Evolutionary conservation across 2,113 vertebrate species (phyloP).

Genomic region (Oriolus oriolus): DNA sequence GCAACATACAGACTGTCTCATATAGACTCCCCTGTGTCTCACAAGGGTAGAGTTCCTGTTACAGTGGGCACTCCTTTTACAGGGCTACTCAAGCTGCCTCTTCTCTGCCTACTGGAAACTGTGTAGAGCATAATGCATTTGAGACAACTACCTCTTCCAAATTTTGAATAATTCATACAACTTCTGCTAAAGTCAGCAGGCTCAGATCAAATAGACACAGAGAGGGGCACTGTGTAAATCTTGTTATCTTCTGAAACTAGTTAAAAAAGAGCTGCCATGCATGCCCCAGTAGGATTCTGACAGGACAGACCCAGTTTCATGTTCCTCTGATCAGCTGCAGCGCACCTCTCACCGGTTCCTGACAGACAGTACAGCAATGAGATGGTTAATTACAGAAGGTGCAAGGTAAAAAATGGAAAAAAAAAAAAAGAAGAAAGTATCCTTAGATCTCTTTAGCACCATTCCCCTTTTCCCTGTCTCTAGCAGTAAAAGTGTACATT

Average conservation of each 20-base stretch:
- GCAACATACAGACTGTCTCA: not conserved
- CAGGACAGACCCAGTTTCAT: not conserved
- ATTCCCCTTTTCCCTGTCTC: not conserved
- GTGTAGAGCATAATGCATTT: not conserved
- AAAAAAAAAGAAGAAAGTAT: not conserved
- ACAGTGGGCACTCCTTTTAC: not conserved
- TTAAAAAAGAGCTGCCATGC: not conserved
- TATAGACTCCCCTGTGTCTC: not conserved
- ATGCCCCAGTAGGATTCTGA: not conserved
- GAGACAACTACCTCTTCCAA: not conserved
- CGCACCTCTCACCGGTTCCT: accelerated
- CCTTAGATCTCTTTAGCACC: not conserved
- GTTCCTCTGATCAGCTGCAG: not conserved
- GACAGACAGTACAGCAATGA: not conserved
- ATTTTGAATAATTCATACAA: not conserved
- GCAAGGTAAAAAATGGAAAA: not conserved
- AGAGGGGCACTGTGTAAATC: not conserved
- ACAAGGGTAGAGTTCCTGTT: not conserved
- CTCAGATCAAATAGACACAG: not conserved
- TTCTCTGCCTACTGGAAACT: not conserved
- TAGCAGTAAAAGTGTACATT: not conserved
- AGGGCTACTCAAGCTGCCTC: not conserved
- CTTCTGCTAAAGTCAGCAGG: not conserved
- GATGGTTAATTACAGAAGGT: not conserved
- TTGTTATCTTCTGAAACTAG: not conserved